Evolutionary conservation across 2,113 vertebrate genomes (phyloP), one percentile per base, ranked within the genome.

Genomic region (Xyliphius kryptos): DNA sequence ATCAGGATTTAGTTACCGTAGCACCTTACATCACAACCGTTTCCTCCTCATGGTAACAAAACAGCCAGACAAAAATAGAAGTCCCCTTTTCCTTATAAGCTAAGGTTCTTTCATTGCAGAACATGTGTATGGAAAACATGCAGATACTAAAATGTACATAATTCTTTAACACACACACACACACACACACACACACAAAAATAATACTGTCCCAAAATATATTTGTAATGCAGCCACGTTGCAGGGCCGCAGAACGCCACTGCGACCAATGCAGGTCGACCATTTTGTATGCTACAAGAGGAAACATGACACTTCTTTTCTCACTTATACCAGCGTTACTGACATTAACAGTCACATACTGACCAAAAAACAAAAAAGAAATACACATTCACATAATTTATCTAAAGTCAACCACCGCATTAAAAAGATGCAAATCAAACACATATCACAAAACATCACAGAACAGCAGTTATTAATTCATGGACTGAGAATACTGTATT

Each of bases 171-270:
- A n/a, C n/a, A n/a, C n/a, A n/a, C n/a, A n/a, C n/a, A n/a, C n/a
- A n/a, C n/a, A n/a, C n/a, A n/a, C n/a, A n/a, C n/a, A n/a, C n/a
- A n/a, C n/a, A n/a, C n/a, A n/a, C 13, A 46, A 6, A n/a, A 6
- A 6, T 5, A 2, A n/a, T 15, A n/a, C 14, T 46, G 43, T 46
- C 26, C 26, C 26, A 5, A 6, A 32, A 5, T 3, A 32, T 41
- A 46, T 46, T n/a, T 46, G 43, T 13, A 46, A 15, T 15, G 43
- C 43, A 46, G 43, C 43, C 43, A 46, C 43, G 43, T 46, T 46
- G 43, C 43, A 46, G 43, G n/a, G 6, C 43, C 43, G 43, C 43
- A 46, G 43, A n/a, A 46, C 43, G 14, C 12, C 43, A 46, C 43
- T 46, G 43, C 43, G 43, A 46, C 43, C 26, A 32, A 32, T 46